Percentiles rank a stretch among this genome's conserved stretches.
phyloP scores from a whole-genome alignment of 2,113 vertebrate species.

The Oryzias curvinotus region DNA sequence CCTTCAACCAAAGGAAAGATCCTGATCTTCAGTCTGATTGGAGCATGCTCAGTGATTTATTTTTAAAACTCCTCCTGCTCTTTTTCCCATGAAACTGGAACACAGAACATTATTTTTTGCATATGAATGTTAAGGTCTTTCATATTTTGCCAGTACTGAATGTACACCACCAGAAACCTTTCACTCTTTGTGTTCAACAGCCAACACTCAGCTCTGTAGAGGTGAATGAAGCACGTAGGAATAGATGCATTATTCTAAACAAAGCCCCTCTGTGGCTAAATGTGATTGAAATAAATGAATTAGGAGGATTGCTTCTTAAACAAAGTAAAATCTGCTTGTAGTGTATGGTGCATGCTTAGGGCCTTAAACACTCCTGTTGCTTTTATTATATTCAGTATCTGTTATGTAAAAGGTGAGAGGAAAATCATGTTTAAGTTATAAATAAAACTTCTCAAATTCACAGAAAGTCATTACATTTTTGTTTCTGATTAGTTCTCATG shows the following conservation, averaged over 20 bases:
- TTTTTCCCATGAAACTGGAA: slow-evolving; percentile 4
- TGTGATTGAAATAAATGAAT: slow-evolving; percentile 10
- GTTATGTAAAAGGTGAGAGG: background rate
- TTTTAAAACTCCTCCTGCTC: slow-evolving; percentile 4
- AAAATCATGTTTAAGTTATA: too few species aligned
- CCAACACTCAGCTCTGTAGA: background rate
- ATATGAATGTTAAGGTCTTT: background rate
- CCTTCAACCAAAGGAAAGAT: slow-evolving; percentile 48
- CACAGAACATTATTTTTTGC: too few species aligned
- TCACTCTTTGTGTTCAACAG: background rate
- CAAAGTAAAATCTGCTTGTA: background rate
- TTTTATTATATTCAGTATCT: background rate
- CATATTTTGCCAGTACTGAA: slow-evolving; percentile 28
- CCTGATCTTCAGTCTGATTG: slow-evolving; percentile 10
- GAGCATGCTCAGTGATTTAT: slow-evolving; percentile 6
- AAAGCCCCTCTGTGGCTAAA: background rate
- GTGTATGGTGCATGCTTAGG: background rate
- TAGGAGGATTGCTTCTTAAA: background rate
- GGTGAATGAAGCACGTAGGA: slow-evolving; percentile 8
- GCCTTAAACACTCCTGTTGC: background rate
- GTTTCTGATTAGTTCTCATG: too few species aligned
- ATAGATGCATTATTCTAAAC: background rate
- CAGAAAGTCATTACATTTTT: too few species aligned
- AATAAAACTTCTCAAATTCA: too few species aligned
- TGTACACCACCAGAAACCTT: slow-evolving; percentile 34